These are phyloP conservation scores for Drosophila sordidula DNA, from an alignment of 2,888 invertebrate genomes.

Conservation along the genomic window DNA sequence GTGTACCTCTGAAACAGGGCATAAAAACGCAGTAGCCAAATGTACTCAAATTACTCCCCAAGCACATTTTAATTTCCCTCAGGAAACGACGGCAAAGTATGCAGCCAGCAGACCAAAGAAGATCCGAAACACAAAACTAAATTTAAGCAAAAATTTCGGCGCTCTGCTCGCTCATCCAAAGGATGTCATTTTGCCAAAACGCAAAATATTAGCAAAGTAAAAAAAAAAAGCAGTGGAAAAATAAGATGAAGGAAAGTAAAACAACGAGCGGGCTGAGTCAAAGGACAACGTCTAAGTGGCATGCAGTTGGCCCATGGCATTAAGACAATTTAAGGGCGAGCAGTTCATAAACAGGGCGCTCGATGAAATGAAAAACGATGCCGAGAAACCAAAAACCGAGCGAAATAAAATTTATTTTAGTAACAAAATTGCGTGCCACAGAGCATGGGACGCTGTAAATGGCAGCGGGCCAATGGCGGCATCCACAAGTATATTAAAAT, in stretches of 20 bases:
- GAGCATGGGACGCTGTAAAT: constrained; percentile 29
- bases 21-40: constrained; percentile 33
- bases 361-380: constrained; percentile 66
- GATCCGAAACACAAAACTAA: constrained; percentile 48
- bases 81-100: constrained; percentile 62
- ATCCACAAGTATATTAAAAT: constrained; percentile 71
- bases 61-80: constrained; percentile 74
- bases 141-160: constrained; percentile 49
- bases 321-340: constrained; percentile 68
- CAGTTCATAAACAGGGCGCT: constrained; percentile 73
- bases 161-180: constrained; percentile 46
- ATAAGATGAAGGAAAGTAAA: constrained; percentile 20
- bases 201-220: constrained; percentile 56
- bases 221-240: constrained; percentile 6
- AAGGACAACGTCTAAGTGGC: constrained; percentile 63
- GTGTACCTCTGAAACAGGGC: background rate
- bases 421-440: constrained; percentile 80
- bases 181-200: constrained; percentile 70
- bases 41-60: constrained; percentile 51
- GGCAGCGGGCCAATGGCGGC: constrained; percentile 65
- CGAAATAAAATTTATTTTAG: constrained; percentile 74
- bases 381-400: constrained; percentile 38
- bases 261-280: constrained; percentile 41
- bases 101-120: constrained; percentile 42
- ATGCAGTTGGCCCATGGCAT: constrained; percentile 62